Conservation (phyloP, 64 coral and sea anemone genomes). For the Stichodactyla helianthus region DNA sequence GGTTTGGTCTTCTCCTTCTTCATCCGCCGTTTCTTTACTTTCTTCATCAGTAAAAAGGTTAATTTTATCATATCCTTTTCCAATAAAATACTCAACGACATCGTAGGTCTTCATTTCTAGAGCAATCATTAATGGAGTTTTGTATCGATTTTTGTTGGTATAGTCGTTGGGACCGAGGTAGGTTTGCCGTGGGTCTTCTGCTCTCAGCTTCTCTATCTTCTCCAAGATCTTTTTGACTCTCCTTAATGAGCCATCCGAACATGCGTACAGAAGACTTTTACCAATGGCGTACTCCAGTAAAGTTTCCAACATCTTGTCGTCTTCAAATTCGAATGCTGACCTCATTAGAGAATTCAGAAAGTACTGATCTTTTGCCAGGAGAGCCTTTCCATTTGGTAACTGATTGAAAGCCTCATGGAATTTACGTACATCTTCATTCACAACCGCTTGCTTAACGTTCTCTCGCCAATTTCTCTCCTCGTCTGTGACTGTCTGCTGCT, state of each 20-base stretch:
- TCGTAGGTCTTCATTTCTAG: slow-evolving; percentile 5
- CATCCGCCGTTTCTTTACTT: neutral
- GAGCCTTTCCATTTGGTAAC: neutral
- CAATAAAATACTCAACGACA: neutral
- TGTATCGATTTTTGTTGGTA: neutral
- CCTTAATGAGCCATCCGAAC: neutral
- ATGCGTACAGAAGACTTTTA: neutral
- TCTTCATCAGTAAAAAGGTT: neutral
- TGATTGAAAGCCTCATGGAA: neutral
- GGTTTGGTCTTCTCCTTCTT: neutral
- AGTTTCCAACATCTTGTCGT: neutral
- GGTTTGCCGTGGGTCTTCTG: neutral
- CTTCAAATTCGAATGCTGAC: neutral
- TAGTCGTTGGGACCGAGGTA: neutral
- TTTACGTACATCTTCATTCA: neutral
- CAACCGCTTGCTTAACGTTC: neutral
- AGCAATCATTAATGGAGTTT: slow-evolving; percentile 9
- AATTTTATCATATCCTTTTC: neutral
- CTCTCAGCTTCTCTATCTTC: neutral
- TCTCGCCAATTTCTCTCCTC: neutral
- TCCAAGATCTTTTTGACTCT: neutral
- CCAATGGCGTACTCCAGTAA: neutral
- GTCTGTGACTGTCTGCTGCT: neutral
- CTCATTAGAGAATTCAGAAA: neutral
- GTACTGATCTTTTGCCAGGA: neutral